Percentiles rank a stretch among this genome's conserved stretches.
These are phyloP conservation scores for Rhea pennata DNA, from an alignment of 2,113 vertebrate genomes.

Conservation along the genomic window DNA sequence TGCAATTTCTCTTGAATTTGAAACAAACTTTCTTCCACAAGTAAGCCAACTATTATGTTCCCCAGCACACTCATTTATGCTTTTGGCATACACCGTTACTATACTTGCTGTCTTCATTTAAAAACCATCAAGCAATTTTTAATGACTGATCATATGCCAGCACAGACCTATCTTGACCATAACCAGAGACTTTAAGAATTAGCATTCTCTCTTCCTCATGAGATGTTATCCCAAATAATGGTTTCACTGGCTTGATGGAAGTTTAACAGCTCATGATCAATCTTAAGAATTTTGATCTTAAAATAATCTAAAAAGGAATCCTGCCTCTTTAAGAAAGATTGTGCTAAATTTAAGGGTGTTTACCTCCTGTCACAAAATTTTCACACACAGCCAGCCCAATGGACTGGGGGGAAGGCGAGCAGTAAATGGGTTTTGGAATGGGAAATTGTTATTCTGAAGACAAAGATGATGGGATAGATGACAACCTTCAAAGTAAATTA, in stretches of 20 bases:
- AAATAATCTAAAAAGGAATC: neutral
- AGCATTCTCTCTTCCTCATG: neutral
- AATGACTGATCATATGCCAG: neutral
- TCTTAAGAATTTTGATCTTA: neutral
- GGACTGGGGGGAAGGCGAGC: neutral
- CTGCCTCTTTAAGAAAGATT: neutral
- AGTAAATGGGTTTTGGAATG: neutral
- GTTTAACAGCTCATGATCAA: neutral
- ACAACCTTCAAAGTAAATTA: neutral
- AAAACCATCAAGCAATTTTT: neutral
- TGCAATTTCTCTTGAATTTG: neutral
- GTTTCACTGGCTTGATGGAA: neutral
- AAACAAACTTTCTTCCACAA: neutral
- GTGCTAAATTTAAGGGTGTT: neutral
- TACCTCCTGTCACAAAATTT: neutral
- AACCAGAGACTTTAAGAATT: neutral
- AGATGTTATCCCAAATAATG: neutral
- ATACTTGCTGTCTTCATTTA: neutral
- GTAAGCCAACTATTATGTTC: neutral
- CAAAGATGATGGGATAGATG: neutral
- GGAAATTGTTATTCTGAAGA: neutral
- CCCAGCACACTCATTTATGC: neutral
- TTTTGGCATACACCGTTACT: neutral
- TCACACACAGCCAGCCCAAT: neutral
- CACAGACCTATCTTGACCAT: neutral